Evolutionary conservation across 2,888 invertebrate genomes (phyloP), one percentile per base, ranked within the genome.

Genomic region (Cantharis rufa): DNA sequence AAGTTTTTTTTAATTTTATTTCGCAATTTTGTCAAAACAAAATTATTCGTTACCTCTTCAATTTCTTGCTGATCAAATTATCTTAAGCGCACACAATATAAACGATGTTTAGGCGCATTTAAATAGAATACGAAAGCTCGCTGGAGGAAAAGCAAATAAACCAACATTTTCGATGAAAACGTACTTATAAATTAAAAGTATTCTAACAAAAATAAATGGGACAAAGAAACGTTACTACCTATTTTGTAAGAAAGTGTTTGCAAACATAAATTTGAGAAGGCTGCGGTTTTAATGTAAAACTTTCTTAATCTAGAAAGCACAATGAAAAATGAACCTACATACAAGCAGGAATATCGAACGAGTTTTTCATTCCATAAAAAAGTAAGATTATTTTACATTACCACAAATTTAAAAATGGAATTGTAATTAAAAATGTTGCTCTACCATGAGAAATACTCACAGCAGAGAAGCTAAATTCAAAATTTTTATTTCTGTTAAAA

Each of bases 1-100:
- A 91, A 94, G 95, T 92, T 86, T 15, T 64, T 16, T 78, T 16
- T 72, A 32, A 48, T n/a, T 48, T 48, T n/a, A 48, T n/a, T 48
- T 2, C 9, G n/a, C n/a, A 48, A n/a, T 48, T n/a, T 13, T 13
- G 48, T 48, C 2, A n/a, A 48, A 48, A n/a, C 48, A 48, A 48
- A 48, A n/a, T n/a, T n/a, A 48, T 48, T 48, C 48, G 48, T 48
- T 48, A n/a, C 48, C 48, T 48, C n/a, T 48, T 48, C 48, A 48
- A 48, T 48, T 48, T 48, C 48, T n/a, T 48, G n/a, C n/a, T 9
- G 9, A 48, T 48, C 48, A 48, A 48, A 48, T 48, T 48, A 48
- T n/a, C 48, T 48, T 48, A 48, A n/a, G n/a, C n/a, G n/a, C n/a
- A n/a, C 48, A 48, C 48, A 48, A n/a, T 48, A n/a, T 48, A n/a